Evolutionary conservation across 2,888 invertebrate species (phyloP).

Genomic region (Tenthredo distinguenda): DNA sequence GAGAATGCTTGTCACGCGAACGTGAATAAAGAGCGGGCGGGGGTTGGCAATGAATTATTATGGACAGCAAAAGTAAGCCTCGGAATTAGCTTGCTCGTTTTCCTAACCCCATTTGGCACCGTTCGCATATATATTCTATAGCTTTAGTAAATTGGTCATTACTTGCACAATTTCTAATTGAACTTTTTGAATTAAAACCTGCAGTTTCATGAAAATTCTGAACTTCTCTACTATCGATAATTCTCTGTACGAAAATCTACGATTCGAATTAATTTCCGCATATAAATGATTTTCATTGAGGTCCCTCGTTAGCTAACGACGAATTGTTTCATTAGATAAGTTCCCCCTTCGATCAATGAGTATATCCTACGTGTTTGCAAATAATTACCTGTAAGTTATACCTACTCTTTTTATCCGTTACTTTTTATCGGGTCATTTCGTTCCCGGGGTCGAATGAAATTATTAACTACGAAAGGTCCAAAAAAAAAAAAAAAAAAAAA

Average conservation of each 20-base stretch:
- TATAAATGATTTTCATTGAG: too few relatives aligned
- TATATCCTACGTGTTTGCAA: neutral
- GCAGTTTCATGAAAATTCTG: neutral
- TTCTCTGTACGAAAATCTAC: too few relatives aligned
- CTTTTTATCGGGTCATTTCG: neutral
- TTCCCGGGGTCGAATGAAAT: conserved; percentile 18
- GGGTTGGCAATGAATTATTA: conserved; percentile 37
- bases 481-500: neutral
- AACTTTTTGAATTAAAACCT: neutral
- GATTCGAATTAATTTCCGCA: too few relatives aligned
- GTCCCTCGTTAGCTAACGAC: too few relatives aligned
- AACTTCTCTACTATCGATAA: neutral
- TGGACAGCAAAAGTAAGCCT: conserved; percentile 38
- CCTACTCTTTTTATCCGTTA: too few relatives aligned
- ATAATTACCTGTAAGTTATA: neutral
- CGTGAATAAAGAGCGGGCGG: conserved; percentile 2
- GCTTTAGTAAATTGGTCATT: neutral
- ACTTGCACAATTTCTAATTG: neutral
- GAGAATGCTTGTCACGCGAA: conserved; percentile 42
- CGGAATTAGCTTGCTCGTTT: conserved; percentile 43
- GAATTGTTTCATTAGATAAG: too few relatives aligned
- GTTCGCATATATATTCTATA: neutral
- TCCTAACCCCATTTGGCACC: conserved; percentile 22
- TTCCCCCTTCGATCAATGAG: too few relatives aligned
- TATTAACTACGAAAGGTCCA: conserved; percentile 6